These are phyloP conservation scores for Eustalomyia histrio DNA, from an alignment of 2,888 invertebrate genomes.

Conservation along the genomic window DNA sequence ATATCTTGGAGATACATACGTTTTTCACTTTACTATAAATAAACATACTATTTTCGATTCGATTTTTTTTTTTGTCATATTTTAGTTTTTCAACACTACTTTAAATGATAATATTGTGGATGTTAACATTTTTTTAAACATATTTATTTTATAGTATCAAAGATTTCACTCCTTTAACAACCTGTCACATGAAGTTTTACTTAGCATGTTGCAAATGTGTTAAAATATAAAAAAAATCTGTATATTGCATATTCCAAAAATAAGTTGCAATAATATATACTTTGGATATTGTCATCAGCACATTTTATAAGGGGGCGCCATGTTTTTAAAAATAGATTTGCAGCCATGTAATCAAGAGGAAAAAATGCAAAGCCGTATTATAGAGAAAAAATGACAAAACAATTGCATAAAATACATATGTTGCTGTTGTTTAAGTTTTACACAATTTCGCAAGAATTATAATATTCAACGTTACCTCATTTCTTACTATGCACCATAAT, in stretches of 20 bases:
- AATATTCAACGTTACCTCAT: too few relatives aligned
- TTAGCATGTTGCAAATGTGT: conserved; percentile 17
- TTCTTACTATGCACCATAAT: too few relatives aligned
- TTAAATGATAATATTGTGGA: too few relatives aligned
- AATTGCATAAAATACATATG: background rate
- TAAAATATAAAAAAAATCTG: conserved; percentile 31
- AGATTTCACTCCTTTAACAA: background rate
- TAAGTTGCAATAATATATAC: conserved; percentile 22
- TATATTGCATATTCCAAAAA: conserved; percentile 5
- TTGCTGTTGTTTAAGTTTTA: too few relatives aligned
- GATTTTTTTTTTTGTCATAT: too few relatives aligned
- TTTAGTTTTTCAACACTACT: too few relatives aligned
- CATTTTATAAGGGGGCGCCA: conserved; percentile 38
- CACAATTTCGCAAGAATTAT: too few relatives aligned
- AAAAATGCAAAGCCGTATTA: background rate
- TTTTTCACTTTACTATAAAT: too few relatives aligned
- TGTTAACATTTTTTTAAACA: too few relatives aligned
- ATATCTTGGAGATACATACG: too few relatives aligned
- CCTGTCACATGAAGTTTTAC: conserved; percentile 13
- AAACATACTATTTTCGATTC: too few relatives aligned
- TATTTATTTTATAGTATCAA: too few relatives aligned
- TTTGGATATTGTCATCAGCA: conserved; percentile 43
- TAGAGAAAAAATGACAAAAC: background rate
- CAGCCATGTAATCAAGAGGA: conserved; percentile 7
- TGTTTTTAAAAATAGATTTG: conserved; percentile 51